These are phyloP conservation scores for Nothura maculosa DNA, from an alignment of 2,797 vertebrate species.

Conservation along the genomic window DNA sequence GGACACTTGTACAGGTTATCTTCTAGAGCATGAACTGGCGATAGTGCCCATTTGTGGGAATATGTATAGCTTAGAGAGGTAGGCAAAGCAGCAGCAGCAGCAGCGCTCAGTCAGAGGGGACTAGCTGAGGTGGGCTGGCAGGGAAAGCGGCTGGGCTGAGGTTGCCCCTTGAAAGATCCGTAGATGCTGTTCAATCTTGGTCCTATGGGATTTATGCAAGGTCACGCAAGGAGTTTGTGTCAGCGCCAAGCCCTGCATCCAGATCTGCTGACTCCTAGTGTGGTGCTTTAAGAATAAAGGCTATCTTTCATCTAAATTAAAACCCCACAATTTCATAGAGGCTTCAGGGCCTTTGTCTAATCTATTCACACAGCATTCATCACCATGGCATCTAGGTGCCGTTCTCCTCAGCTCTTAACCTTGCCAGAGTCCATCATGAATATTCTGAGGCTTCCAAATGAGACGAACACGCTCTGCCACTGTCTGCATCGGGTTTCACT, in stretches of 20 bases:
- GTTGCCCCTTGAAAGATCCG: neutral
- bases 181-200: rapidly evolving
- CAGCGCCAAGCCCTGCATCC: constrained; percentile 23
- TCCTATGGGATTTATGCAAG: constrained; percentile 6
- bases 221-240: neutral
- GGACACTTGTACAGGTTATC: neutral
- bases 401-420: constrained; percentile 56
- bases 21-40: neutral
- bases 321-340: neutral
- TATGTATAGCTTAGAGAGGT: neutral
- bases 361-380: constrained; percentile 53
- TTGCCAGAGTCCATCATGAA: constrained; percentile 64
- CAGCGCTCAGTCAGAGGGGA: neutral
- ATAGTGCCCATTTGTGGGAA: neutral
- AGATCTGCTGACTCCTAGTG: neutral
- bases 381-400: constrained; percentile 62
- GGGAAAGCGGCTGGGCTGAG: neutral
- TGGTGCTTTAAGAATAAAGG: constrained; percentile 34
- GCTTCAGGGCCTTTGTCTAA: constrained; percentile 60
- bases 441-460: constrained; percentile 51
- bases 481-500: neutral
- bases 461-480: neutral
- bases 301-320: constrained; percentile 70
- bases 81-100: neutral
- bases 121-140: neutral